Base-by-base conservation (phyloP, 2,113 vertebrate species). In the Synodontis membranacea region DNA sequence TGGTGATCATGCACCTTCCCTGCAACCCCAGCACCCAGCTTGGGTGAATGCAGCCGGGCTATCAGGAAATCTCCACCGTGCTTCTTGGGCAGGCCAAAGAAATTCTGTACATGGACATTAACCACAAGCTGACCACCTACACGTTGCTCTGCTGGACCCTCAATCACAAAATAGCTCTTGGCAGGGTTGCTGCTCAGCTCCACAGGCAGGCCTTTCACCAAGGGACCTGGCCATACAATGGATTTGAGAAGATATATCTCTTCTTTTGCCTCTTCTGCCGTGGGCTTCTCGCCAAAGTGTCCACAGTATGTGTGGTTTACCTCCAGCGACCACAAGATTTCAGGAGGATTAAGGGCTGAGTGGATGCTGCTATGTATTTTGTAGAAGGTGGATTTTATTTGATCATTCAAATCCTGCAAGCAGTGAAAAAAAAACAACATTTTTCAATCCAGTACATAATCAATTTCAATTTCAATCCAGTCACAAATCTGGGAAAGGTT, bases 41-140 rank as follows among this genome's bases (percentile, higher is more conserved):
- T 90, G 0, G 96, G 96, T 2, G 97, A 96, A 91, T 97, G 96
- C 87, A 99, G 96, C 58, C 96, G 93, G 68, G 96, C 96, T 89
- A 97, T 93, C 66, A 99, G 92, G 68, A 98, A 99, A 90, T 99
- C 98, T 60, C 98, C 98, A 0, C 98, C 97, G 0, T 98, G 96
- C 74, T 85, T 94, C 90, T 99, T 99, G 70, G 97, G 95, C n/a
- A 93, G 95, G 12, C 97, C 96, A 88, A 96, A 93, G 93, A 97
- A 99, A 93, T 99, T 96, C 1, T 93, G 95, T 89, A 99, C 93
- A 0, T 94, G 96, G 78, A 99, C 95, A 0, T 97, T 93, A 1
- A 95, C 96, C 90, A 98, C 96, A 66, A 99, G 90, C 91, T 96
- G 90, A 88, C 96, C 96, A 0, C 97, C 97, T 82, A 98, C 93